Evolutionary conservation across 2,797 vertebrate genomes (phyloP).

Genomic region (Ispidina lecontei): DNA sequence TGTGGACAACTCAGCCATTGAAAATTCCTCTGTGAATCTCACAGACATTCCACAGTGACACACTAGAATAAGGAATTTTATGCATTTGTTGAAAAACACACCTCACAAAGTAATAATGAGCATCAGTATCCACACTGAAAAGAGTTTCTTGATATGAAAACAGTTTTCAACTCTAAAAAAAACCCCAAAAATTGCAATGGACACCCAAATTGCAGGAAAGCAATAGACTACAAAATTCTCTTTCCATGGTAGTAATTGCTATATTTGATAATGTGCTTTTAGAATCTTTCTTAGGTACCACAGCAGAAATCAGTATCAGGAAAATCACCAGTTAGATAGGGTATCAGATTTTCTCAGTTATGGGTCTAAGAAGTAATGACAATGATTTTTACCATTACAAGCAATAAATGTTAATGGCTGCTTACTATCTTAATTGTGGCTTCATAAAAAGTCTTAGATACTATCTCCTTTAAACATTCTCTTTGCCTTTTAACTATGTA

Average conservation of each 20-base stretch:
- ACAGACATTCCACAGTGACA: not conserved
- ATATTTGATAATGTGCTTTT: not conserved
- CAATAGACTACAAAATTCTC: not conserved
- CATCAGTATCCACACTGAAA: not conserved
- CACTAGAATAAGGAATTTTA: not conserved
- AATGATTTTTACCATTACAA: not conserved
- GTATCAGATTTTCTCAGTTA: not conserved
- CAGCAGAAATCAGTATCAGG: not conserved
- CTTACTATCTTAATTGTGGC: not conserved
- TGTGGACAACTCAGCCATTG: not conserved
- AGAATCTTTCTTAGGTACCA: not conserved
- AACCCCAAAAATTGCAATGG: not conserved
- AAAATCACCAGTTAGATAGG: not conserved
- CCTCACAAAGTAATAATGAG: not conserved
- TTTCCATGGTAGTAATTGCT: not conserved
- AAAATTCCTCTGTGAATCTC: not conserved
- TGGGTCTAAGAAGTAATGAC: not conserved
- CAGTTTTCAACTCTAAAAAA: not conserved
- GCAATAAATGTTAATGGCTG: not conserved
- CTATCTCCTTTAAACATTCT: not conserved
- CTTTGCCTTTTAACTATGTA: not conserved
- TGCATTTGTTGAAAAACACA: not conserved
- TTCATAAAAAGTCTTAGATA: not conserved
- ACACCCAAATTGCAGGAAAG: not conserved
- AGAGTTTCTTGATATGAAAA: not conserved